Base-by-base conservation (phyloP, 2,113 vertebrate genomes). In the Acinonyx jubatus region DNA sequence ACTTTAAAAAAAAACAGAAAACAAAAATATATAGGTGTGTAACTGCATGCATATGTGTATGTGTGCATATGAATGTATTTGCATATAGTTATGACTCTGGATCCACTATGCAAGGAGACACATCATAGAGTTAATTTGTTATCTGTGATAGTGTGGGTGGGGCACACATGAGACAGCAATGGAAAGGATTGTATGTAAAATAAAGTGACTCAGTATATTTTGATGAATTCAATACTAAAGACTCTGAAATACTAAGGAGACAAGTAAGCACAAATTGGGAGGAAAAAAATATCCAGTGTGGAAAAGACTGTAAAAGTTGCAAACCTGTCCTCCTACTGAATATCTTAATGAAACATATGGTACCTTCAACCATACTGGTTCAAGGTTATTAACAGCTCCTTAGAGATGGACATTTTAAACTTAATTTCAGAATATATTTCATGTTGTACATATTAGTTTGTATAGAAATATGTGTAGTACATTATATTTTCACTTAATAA, bases 401-500 rank as follows among this genome's bases (percentile, higher is more conserved):
- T 79, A 71, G 25, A 55, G 5, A 36, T 8, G 25, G 85, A 73
- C 4, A 89, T 61, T 84, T 94, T 13, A 48, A 73, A 92, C 79
- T 84, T 38, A 87, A 91, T 48, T 41, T 87, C 12, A 63, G 36
- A 25, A 41, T 23, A 65, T 68, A 74, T 79, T 71, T 84, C 66
- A 93, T 50, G 65, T 84, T 89, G 5, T 25, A 38, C 6, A 82
- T 52, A n/a, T 31, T 81, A 48, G 3, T 50, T 38, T 73, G 0
- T 41, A 27, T 50, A 45, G 63, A 61, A 84, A 94, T 83, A 76
- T 18, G 3, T 63, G 7, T 8, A 73, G 14, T 13, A 57, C 27
- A 83, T 63, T 65, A 88, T 18, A 36, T 95, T 71, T 95, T 95
- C 23, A 63, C 5, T 81, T 92, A 89, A 79, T 71, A 90, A 36